Evolutionary conservation across 2,113 vertebrate species (phyloP).

Genomic region (Grallaria varia): DNA sequence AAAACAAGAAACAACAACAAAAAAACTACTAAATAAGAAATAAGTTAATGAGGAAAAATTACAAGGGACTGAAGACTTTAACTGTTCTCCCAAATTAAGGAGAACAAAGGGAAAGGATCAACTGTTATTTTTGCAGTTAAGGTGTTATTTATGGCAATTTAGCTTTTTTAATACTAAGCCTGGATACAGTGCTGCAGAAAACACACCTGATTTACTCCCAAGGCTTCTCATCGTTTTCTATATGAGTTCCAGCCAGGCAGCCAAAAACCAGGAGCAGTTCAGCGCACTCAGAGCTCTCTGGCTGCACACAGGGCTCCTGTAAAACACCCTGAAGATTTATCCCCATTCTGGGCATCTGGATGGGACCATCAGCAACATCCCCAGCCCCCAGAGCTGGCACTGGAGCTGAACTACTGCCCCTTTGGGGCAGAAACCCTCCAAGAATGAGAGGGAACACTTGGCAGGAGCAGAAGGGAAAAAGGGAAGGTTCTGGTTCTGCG

Average conservation of each 20-base stretch:
- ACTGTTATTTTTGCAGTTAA: background rate
- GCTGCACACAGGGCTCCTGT: background rate
- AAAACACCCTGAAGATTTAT: background rate
- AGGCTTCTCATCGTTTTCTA: background rate
- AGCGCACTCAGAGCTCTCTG: background rate
- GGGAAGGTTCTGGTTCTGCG: fast-evolving
- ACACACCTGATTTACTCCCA: background rate
- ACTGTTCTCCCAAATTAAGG: background rate
- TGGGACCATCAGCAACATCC: background rate
- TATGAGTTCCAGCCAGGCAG: background rate
- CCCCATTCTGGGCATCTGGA: background rate
- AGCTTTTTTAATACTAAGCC: background rate
- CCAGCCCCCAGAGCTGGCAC: fast-evolving
- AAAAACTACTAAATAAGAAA: background rate
- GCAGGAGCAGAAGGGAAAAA: background rate
- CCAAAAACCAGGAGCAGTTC: background rate
- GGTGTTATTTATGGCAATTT: slow-evolving; percentile 11
- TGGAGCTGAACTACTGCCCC: background rate
- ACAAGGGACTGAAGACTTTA: background rate
- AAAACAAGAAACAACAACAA: background rate
- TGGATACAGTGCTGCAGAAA: background rate
- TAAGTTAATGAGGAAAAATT: slow-evolving; percentile 3
- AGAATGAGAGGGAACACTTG: background rate
- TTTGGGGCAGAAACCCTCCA: background rate
- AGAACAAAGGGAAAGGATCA: background rate